Evolutionary conservation across 2,888 invertebrate genomes (phyloP), one percentile per base, ranked within the genome.

Genomic region (Stratiomys singularior): DNA sequence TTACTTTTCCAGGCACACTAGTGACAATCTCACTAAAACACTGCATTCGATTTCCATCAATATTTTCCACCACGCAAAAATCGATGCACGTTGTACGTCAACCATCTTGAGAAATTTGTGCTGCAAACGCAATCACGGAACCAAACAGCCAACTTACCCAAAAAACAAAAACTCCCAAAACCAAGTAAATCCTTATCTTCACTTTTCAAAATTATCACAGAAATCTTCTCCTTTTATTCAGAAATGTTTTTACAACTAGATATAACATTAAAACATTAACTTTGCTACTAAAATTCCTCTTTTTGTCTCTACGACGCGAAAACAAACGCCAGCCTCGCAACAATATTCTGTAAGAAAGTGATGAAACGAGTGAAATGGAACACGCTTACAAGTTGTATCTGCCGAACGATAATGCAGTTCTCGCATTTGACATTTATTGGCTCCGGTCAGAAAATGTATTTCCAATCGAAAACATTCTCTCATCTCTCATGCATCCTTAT

Each of bases 121-220:
- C 23, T 13, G 18, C n/a, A 21, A 28, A 37, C 30, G 23, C 74
- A 47, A 44, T 69, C 47, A 74, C 30, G 30, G 37, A 58, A 58
- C 74, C 44, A 74, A 37, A 27, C 30, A 37, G 23, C 74, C 30
- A 74, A 74, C 74, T 74, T 74, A 74, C 74, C 74, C 21, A 27
- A 23, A 37, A 27, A 72, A 72, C 27, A 72, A 72, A 72, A 74
- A 74, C 58, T 58, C 37, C 44, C 23, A 44, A 74, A 58, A 58
- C 15, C 74, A 74, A 58, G 23, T 25, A 60, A 74, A 60, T 74
- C 52, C 74, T 37, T 74, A 58, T 58, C 74, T 74, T 74, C 74
- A 74, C 74, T 74, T 37, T 74, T 46, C 67, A 60, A 21, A 60
- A 74, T 74, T 30, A 37, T 58, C 74, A 74, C 74, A 58, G 37